Base-by-base conservation (phyloP, 2,797 vertebrate genomes). In the Scleropages formosus region DNA sequence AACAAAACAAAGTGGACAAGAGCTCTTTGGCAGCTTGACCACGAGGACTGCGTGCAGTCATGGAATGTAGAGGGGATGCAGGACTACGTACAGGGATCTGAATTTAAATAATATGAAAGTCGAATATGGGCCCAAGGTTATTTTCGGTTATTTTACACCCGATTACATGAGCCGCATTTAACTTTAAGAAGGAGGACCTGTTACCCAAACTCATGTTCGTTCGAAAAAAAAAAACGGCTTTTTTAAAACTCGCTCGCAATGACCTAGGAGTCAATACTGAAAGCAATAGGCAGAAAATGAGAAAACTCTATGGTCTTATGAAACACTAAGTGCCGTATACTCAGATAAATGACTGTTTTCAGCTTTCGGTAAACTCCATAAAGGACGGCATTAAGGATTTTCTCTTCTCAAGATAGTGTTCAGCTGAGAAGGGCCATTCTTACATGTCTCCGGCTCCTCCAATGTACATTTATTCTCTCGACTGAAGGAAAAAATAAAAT, bases 81-180 rank as follows among this genome's bases (percentile, higher is more conserved):
- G 78, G 80, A 81, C 77, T 79, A 63, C 75, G 16, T 72, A 78
- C 64, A 82, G 81, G 87, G 65, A 82, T 77, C 80, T 82, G 88
- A 91, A 90, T 89, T 87, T 88, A 83, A 84, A 82, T 80, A 85
- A 88, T 90, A 91, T 89, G 82, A 90, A 90, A 39, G 85, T 83
- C 22, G n/a, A n/a, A n/a, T n/a, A n/a, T n/a, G n/a, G n/a, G n/a
- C n/a, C n/a, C n/a, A n/a, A n/a, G n/a, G n/a, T n/a, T n/a, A n/a
- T n/a, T n/a, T n/a, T n/a, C n/a, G n/a, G n/a, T n/a, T n/a, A n/a
- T n/a, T n/a, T 26, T 79, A 80, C 84, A 84, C 88, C 89, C 87
- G 86, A 85, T 39, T 6, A 39, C 2, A 39, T 6, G 83, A 84
- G 83, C 77, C 31, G 79, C 85, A 85, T 85, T 89, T 86, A 89